Evolutionary conservation across 2,888 invertebrate genomes (phyloP).

Genomic region (Tanytarsus gracilentus): DNA sequence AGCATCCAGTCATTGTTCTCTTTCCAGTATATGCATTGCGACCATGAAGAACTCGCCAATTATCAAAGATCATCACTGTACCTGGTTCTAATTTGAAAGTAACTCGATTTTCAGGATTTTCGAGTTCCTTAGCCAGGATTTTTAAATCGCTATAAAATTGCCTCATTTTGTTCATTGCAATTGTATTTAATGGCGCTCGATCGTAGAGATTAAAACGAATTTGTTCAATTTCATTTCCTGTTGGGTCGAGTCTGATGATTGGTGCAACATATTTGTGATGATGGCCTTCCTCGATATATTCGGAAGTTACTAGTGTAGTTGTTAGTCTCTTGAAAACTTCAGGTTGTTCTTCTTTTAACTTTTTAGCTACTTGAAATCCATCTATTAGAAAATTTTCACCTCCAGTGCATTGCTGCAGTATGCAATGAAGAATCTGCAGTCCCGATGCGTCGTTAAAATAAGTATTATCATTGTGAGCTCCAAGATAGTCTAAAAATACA

Average conservation of each 20-base stretch:
- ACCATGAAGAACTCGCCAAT: conserved; percentile 71
- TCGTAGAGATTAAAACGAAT: conserved; percentile 70
- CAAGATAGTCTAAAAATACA: conserved; percentile 45
- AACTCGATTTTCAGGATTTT: conserved; percentile 48
- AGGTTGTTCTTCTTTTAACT: conserved; percentile 47
- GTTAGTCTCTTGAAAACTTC: conserved; percentile 52
- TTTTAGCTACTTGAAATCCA: conserved; percentile 57
- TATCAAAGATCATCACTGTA: conserved; percentile 62
- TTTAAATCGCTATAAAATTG: conserved; percentile 55
- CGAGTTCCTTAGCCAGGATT: conserved; percentile 47
- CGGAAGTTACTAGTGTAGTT: conserved; percentile 50
- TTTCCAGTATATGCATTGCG: conserved; percentile 58
- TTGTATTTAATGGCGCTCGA: conserved; percentile 52
- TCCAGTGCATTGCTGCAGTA: conserved; percentile 50
- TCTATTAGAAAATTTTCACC: conserved; percentile 68
- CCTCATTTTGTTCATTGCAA: conserved; percentile 46
- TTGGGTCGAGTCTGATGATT: conserved; percentile 49
- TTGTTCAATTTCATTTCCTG: conserved; percentile 50
- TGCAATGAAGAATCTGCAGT: conserved; percentile 53
- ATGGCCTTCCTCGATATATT: conserved; percentile 55
- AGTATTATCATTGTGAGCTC: conserved; percentile 68
- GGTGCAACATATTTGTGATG: conserved; percentile 51
- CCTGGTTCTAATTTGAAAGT: conserved; percentile 57
- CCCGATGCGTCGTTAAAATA: conserved; percentile 69
- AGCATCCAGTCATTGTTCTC: conserved; percentile 60